Conservation (phyloP, 2,888 invertebrate species). For the Dermolepida albohirtum region DNA sequence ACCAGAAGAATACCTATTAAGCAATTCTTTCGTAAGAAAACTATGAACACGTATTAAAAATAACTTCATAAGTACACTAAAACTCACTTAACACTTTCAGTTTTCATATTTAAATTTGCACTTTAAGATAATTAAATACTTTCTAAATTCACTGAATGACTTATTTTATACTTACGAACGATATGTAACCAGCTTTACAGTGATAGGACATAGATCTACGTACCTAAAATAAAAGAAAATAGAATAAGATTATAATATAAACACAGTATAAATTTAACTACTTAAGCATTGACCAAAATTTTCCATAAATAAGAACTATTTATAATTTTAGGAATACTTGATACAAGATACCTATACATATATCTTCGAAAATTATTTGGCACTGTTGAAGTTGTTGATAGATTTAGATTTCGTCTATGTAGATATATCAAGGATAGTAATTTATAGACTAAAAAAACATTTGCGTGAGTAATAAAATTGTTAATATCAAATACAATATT, state of each 20-base stretch:
- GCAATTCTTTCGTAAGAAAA: too few species aligned
- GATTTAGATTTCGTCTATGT: conserved; percentile 4
- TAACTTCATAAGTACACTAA: too few species aligned
- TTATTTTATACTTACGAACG: background rate
- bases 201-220: background rate
- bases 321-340: too few species aligned
- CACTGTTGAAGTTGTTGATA: background rate
- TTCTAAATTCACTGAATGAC: background rate
- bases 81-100: too few species aligned
- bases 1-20: too few species aligned
- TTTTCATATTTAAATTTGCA: too few species aligned
- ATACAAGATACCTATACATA: too few species aligned
- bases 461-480: too few species aligned
- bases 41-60: too few species aligned
- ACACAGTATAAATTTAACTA: background rate
- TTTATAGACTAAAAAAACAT: background rate
- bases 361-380: conserved; percentile 9
- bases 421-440: conserved; percentile 10
- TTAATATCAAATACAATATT: too few species aligned
- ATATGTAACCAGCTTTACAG: background rate
- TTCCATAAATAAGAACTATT: background rate
- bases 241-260: too few species aligned
- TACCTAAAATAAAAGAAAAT: conserved; percentile 11
- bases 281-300: background rate
- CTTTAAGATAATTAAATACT: too few species aligned